Evolutionary conservation across 2,797 vertebrate genomes (phyloP).

Genomic region (Sebastes flavidus): DNA sequence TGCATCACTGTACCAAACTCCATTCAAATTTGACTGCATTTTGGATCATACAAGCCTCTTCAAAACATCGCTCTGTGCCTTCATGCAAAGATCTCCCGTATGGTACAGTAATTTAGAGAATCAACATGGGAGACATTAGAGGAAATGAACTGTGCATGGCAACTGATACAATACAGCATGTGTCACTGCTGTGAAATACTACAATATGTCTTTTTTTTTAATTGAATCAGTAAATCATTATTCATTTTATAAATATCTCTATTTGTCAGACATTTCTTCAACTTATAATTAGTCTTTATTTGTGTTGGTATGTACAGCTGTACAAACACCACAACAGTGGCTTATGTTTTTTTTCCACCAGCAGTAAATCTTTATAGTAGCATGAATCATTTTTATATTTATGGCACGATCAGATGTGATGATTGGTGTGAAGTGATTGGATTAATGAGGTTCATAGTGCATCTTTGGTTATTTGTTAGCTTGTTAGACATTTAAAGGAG

Average conservation of each 20-base stretch:
- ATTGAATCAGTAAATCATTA: not conserved
- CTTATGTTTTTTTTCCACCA: not conserved
- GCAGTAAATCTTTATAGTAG: not conserved
- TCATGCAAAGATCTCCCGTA: not conserved
- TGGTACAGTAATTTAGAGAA: not conserved
- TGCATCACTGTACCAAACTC: not conserved
- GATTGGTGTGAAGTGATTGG: not conserved
- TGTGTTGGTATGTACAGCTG: not conserved
- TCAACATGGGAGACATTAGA: not conserved
- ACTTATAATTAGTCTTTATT: not conserved
- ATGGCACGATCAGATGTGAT: not conserved
- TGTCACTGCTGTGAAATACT: not conserved
- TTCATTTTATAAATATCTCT: not conserved
- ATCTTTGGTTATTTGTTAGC: not conserved
- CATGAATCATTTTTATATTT: not conserved
- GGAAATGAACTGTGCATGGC: not conserved
- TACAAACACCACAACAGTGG: not conserved
- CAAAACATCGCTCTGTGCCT: not conserved
- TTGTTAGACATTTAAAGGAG: not conserved
- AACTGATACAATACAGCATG: not conserved
- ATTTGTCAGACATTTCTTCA: not conserved
- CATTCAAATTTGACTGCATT: not conserved
- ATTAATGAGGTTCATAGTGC: constrained; percentile 15
- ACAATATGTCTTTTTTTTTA: not conserved
- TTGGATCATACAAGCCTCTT: not conserved